Conservation (phyloP, 1,140 invertebrate species). For the Drosophila parabipectinata region DNA sequence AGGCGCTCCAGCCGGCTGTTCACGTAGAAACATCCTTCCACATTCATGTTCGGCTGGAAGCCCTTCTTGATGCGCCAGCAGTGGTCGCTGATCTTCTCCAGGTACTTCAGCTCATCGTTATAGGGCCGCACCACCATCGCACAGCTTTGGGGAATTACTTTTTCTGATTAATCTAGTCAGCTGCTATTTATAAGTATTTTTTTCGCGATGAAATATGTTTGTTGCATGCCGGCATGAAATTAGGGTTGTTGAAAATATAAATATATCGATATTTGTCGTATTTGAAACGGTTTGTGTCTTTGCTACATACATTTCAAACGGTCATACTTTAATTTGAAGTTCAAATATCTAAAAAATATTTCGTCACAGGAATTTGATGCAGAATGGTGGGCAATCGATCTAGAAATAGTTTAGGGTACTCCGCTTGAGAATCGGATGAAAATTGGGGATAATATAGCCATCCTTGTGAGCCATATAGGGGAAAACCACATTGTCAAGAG, state of each 20-base stretch:
- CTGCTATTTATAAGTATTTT: slow-evolving; percentile 16
- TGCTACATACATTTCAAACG: too few species aligned
- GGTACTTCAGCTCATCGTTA: slow-evolving; percentile 96
- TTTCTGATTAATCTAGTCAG: neutral
- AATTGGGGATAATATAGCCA: too few species aligned
- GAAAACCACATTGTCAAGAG: too few species aligned
- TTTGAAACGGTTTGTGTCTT: neutral
- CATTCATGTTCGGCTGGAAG: slow-evolving; percentile 99
- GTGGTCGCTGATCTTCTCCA: slow-evolving; percentile 94
- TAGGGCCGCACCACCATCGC: slow-evolving; percentile 96
- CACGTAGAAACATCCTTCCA: slow-evolving; percentile 99
- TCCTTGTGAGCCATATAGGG: too few species aligned
- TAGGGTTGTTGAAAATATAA: neutral
- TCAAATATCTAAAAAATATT: too few species aligned
- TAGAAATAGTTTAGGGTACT: too few species aligned
- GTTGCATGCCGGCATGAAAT: slow-evolving; percentile 35
- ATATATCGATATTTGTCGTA: neutral
- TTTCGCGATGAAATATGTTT: slow-evolving; percentile 40
- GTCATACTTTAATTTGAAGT: too few species aligned
- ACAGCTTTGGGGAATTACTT: slow-evolving; percentile 36
- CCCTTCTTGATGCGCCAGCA: slow-evolving; percentile 99
- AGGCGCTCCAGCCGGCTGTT: slow-evolving; percentile 96
- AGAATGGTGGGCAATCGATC: too few species aligned
- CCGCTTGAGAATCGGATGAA: too few species aligned
- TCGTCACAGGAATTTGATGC: too few species aligned